Evolutionary conservation across 2,113 vertebrate species (phyloP), one percentile per base, ranked within the genome.

Genomic region (Phylloscopus trochilus): DNA sequence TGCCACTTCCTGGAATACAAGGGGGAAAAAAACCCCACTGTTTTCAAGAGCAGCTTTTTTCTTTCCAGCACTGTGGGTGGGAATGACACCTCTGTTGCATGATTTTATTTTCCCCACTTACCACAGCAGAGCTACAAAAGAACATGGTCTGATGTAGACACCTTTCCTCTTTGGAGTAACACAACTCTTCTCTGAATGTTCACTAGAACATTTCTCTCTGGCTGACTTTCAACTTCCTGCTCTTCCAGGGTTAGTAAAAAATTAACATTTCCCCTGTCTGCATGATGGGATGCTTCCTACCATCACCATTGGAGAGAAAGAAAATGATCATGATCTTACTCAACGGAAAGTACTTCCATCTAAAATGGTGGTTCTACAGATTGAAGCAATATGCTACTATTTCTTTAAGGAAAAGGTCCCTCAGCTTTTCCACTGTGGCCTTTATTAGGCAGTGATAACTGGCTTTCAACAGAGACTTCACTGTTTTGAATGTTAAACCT

Each of bases 321-420:
- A 49, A 21, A n/a, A 5, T 37, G 22, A 31, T 28, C 20, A n/a
- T 17, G 1, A 19, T 58, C 37, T 53, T 53, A 41, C 22, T 72
- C 31, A 62, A 3, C 0, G 0, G n/a, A 12, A 84, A 66, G 10
- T n/a, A 15, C 23, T 80, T 91, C 27, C 17, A n/a, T 68, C 16
- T 76, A 22, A 89, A 76, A 77, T 15, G 18, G 1, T 56, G 47
- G 33, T 13, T 66, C 33, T n/a, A 70, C 15, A 66, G 33, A 43
- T 15, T n/a, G 37, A 74, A 66, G 14, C 9, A 60, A 66, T 47
- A 24, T 15, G 8, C 8, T 44, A 15, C 10, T 47, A 6, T 62
- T 58, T 79, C 6, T 72, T 83, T 53, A 33, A 63, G 26, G 9
- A 64, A 39, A 30, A 72, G 7, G 13, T 80, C 49, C 43, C 33